Conservation (phyloP, 2,797 vertebrate genomes). For the Microcaecilia unicolor region DNA sequence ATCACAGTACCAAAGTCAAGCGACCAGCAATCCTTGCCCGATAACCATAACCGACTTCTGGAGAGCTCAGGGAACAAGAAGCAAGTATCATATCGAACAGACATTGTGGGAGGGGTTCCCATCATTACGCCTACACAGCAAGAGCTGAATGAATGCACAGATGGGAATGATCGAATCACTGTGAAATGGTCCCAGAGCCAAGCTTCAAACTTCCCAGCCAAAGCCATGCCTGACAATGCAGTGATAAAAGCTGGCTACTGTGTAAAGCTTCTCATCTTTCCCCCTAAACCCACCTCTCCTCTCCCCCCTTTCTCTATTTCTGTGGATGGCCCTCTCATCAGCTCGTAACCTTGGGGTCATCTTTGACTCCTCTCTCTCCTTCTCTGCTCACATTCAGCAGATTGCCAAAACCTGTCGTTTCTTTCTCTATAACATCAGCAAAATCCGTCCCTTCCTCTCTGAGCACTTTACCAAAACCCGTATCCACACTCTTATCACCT, state of each 20-base stretch:
- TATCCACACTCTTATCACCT: too few relatives aligned
- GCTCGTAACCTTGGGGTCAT: too few relatives aligned
- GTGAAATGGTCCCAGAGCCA: constrained; percentile 82
- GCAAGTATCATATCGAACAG: constrained; percentile 87
- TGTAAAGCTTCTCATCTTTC: too few relatives aligned
- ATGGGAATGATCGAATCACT: constrained; percentile 65
- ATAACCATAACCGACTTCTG: constrained; percentile 61
- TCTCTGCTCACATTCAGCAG: too few relatives aligned
- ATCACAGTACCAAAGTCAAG: constrained; percentile 91
- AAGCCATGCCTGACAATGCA: constrained; percentile 66
- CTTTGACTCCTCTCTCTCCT: too few relatives aligned
- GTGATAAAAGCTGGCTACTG: constrained; percentile 93
- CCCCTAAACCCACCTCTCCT: too few relatives aligned
- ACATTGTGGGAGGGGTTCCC: constrained; percentile 90
- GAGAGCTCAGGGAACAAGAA: constrained; percentile 75
- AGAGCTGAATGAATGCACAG: constrained; percentile 65
- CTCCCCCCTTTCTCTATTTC: too few relatives aligned
- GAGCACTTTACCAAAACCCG: too few relatives aligned
- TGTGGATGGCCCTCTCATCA: too few relatives aligned
- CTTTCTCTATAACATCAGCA: too few relatives aligned
- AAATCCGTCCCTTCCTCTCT: too few relatives aligned
- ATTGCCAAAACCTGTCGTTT: too few relatives aligned
- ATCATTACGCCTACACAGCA: constrained; percentile 92
- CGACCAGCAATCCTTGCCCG: constrained; percentile 70
- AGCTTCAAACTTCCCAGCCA: constrained; percentile 74